Evolutionary conservation across 2,888 invertebrate species (phyloP), one percentile per base, ranked within the genome.

Genomic region (Synergus laeviventris): DNA sequence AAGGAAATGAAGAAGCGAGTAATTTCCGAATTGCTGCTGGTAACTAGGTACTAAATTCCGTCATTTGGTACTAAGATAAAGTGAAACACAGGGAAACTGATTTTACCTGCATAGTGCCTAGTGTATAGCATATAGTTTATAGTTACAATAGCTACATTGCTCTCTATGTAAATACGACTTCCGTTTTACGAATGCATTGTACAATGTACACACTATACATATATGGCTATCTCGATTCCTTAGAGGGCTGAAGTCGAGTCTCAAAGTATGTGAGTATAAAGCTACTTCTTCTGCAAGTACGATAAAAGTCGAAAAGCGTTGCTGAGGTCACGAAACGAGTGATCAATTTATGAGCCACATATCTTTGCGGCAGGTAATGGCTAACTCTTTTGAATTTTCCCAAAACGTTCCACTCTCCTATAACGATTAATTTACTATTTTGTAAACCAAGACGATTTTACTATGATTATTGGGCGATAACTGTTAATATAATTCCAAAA

Each of bases 101-200:
- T 14, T 64, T 4, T 16, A 64, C 64, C 39, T 18, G 42, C n/a
- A 64, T 64, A 64, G 31, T 31, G 31, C n/a, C n/a, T 62, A 62
- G 11, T 39, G 21, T 64, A 18, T 1, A 42, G 39, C 16, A 49
- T 49, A 49, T 14, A 5, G 4, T 49, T 0, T 49, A n/a, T n/a
- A 64, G 14, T 42, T 39, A 42, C 39, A 64, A 42, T 16, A 64
- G 24, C 64, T 21, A 42, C 39, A 64, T 21, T 66, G 56, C 56
- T 70, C 42, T 73, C 76, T 76, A 75, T 80, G 78, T 78, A 80
- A 78, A 80, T 80, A 75, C 73, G 38, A 14, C 62, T 80, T 76
- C 21, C 56, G 73, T 39, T 42, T 64, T 16, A 64, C 42, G 21
- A 42, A 21, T 64, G 42, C 42, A 1, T 64, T 42, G 16, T 21